A percentile compares a stretch with the other conserved stretches of the same genome.
Conservation (phyloP, 2,888 invertebrate genomes). For the Timema cristinae region DNA sequence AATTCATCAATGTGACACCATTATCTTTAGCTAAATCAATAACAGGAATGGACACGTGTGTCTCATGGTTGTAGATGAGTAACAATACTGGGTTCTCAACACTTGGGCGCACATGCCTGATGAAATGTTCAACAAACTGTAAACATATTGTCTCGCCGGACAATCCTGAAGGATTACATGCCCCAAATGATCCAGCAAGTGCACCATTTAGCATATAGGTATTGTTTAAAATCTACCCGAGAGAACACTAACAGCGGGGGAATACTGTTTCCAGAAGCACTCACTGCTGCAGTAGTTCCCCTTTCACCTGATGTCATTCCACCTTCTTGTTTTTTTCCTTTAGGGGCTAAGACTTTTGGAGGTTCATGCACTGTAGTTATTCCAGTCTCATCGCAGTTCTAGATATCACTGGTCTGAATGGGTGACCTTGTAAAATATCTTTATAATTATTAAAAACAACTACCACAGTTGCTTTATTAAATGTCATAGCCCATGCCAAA, state of each 20-base stretch:
- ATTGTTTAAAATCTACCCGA: not conserved
- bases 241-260: too few relatives aligned
- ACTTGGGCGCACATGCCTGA: constrained; percentile 11
- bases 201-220: constrained; percentile 7
- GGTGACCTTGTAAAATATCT: not conserved
- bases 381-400: constrained; percentile 8
- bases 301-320: not conserved
- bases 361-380: constrained; percentile 5
- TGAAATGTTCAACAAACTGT: constrained; percentile 7
- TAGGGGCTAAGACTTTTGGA: not conserved
- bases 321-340: constrained; percentile 3
- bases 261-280: too few relatives aligned
- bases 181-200: not conserved
- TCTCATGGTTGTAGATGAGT: constrained; percentile 11
- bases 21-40: constrained; percentile 4
- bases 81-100: constrained; percentile 8
- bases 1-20: constrained; percentile 13
- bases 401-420: not conserved
- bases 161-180: constrained; percentile 11
- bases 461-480: too few relatives aligned
- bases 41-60: constrained; percentile 12
- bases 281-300: not conserved
- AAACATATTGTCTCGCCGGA: constrained; percentile 5
- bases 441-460: constrained; percentile 5
- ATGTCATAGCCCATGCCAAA: not conserved